Evolutionary conservation across 2,797 vertebrate genomes (phyloP).

Genomic region (Gymnoscopelus microlampas): DNA sequence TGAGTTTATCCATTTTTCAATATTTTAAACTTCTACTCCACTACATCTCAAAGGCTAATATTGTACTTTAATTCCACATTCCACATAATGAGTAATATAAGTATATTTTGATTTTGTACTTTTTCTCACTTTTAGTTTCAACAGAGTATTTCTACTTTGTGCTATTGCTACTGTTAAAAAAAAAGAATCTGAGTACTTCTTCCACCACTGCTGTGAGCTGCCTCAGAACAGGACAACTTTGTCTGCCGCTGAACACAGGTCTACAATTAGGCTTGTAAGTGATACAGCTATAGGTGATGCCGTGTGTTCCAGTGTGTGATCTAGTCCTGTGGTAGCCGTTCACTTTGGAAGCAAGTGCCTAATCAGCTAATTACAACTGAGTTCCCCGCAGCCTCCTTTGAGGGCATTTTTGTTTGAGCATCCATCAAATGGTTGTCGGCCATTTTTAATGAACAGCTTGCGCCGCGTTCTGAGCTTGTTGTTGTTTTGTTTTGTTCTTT

Average conservation of each 20-base stretch:
- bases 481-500: background rate
- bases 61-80: too few species aligned
- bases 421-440: slow-evolving; percentile 31
- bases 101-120: too few species aligned
- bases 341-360: slow-evolving; percentile 32
- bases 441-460: slow-evolving; percentile 8
- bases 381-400: slow-evolving; percentile 22
- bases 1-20: too few species aligned
- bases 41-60: too few species aligned
- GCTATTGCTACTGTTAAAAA: too few species aligned
- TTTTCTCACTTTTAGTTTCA: too few species aligned
- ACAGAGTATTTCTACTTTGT: too few species aligned
- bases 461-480: background rate
- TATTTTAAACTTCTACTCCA: too few species aligned
- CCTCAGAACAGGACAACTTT: slow-evolving; percentile 27
- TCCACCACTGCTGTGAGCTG: background rate
- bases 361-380: slow-evolving; percentile 40
- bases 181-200: too few species aligned
- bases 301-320: slow-evolving; percentile 11
- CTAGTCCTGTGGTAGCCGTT: slow-evolving; percentile 13
- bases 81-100: too few species aligned
- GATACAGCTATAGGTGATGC: slow-evolving; percentile 32
- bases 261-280: slow-evolving; percentile 40
- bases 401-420: slow-evolving; percentile 14
- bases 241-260: slow-evolving; percentile 11